Conservation (phyloP, 92 coral and sea anemone genomes). For the Epizoanthus fatuus region DNA sequence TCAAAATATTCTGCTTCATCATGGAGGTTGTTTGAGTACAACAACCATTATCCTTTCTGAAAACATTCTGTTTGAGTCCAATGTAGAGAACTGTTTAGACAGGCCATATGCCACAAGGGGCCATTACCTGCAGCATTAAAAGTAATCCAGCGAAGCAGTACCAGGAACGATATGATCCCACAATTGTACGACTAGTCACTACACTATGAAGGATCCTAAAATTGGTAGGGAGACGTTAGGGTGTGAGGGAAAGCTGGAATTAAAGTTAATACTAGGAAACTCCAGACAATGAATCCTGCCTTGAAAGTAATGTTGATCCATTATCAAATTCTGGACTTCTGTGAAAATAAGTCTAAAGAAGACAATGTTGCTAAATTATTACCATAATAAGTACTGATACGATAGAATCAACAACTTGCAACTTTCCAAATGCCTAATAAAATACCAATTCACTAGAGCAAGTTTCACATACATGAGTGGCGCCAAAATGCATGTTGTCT, state of each 20-base stretch:
- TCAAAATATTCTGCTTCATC: background rate
- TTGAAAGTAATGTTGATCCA: background rate
- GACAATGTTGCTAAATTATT: too few species aligned
- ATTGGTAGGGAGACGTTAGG: constrained; percentile 38
- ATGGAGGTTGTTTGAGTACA: background rate
- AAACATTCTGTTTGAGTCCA: background rate
- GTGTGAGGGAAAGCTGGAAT: constrained; percentile 18
- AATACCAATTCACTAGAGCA: too few species aligned
- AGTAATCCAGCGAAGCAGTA: constrained; percentile 54
- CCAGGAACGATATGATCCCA: constrained; percentile 45
- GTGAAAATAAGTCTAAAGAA: too few species aligned
- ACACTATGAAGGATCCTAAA: constrained; percentile 46
- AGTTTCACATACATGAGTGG: too few species aligned
- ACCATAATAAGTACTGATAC: too few species aligned
- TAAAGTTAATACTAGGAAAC: background rate
- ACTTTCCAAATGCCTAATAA: too few species aligned
- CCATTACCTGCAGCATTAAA: constrained; percentile 31
- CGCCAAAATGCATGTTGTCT: too few species aligned
- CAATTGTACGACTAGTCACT: constrained; percentile 35
- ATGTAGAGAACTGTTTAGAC: constrained; percentile 11
- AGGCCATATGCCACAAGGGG: background rate
- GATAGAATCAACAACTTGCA: too few species aligned
- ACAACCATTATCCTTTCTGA: background rate
- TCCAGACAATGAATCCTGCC: background rate
- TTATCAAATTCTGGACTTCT: background rate